Evolutionary conservation across 2,113 vertebrate species (phyloP).

Genomic region (Gallinago undulata): DNA sequence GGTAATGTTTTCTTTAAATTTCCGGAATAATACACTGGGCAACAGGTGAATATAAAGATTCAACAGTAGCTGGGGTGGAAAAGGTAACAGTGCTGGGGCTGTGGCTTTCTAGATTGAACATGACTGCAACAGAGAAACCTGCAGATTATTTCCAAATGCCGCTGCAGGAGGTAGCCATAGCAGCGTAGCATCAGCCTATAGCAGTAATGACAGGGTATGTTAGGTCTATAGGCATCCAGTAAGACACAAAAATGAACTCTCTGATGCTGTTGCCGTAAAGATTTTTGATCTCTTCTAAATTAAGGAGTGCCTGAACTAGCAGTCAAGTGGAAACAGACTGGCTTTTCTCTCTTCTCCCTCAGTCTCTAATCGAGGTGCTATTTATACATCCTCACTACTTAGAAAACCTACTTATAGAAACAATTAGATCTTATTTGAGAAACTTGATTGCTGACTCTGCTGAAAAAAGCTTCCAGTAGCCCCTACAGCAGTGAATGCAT

Average conservation of each 20-base stretch:
- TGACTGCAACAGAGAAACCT: background rate
- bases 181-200: background rate
- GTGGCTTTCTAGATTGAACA: background rate
- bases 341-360: background rate
- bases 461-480: background rate
- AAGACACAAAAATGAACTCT: background rate
- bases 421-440: background rate
- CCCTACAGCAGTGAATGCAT: background rate
- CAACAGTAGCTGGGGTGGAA: background rate
- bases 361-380: background rate
- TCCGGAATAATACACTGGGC: background rate
- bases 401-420: background rate
- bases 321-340: background rate
- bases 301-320: background rate
- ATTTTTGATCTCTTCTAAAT: background rate
- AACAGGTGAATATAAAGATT: background rate
- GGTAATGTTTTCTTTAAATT: background rate
- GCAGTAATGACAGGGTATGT: background rate
- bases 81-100: background rate
- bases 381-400: background rate
- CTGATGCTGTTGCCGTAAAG: background rate
- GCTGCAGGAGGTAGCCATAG: background rate
- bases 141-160: background rate
- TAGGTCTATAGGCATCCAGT: background rate
- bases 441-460: background rate